These are phyloP conservation scores for Candidula unifasciata DNA, from an alignment of 2,888 invertebrate genomes.

Conservation along the genomic window DNA sequence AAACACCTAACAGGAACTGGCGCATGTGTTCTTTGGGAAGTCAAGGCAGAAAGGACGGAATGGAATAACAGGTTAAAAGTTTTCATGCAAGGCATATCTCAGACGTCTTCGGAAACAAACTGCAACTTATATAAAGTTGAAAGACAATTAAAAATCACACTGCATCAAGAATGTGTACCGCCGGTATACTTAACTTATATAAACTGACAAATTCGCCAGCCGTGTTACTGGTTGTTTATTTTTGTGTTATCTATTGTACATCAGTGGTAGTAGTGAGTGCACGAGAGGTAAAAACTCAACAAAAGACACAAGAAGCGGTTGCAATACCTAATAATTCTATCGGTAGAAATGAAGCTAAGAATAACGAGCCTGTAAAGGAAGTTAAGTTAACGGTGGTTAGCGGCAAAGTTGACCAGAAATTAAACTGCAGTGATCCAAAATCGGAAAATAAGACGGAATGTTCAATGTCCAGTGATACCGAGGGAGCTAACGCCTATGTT, in stretches of 20 bases:
- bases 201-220: neutral
- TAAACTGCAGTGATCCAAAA: neutral
- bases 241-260: neutral
- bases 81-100: too few relatives aligned
- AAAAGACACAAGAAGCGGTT: neutral
- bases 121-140: too few relatives aligned
- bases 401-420: neutral
- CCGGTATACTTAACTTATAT: neutral
- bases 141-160: too few relatives aligned
- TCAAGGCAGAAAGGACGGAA: too few relatives aligned
- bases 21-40: too few relatives aligned
- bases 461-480: neutral
- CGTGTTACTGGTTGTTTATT: neutral
- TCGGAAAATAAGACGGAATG: conserved; percentile 10
- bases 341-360: neutral
- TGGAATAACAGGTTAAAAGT: too few relatives aligned
- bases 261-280: neutral
- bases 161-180: too few relatives aligned
- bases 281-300: neutral
- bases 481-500: neutral
- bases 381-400: neutral
- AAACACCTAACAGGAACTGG: too few relatives aligned
- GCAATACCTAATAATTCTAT: neutral
- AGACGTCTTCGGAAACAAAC: too few relatives aligned
- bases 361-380: neutral